Evolutionary conservation across 1,140 invertebrate species (phyloP), one percentile per base, ranked within the genome.

Genomic region (Brevipalpus yothersi): DNA sequence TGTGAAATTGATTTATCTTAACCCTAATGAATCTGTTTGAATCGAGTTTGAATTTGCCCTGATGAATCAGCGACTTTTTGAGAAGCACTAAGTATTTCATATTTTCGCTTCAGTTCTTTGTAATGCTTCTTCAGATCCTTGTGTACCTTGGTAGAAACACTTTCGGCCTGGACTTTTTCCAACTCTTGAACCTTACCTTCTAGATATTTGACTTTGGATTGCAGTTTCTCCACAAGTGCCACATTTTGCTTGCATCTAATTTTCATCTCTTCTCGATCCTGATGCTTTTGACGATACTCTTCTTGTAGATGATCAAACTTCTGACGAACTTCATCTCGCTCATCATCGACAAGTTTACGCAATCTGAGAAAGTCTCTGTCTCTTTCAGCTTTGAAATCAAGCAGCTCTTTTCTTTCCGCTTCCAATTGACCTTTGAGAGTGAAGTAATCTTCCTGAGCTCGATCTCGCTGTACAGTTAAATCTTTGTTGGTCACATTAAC

Each of bases 401-500:
- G 23, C 31, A 53, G 5, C 21, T 58, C n/a, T 53, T 41, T 39
- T 4, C 61, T 42, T 49, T 62, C 61, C 31, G 55, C 47, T 11
- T 62, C 58, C 21, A 60, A 49, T 11, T 19, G 11, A n/a, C 31
- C 12, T 40, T 60, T 60, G 8, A 60, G 10, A 13, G 42, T 12
- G 45, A 23, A n/a, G 21, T 57, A 51, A 19, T 62, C 61, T 10
- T 49, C 42, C 45, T 60, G 45, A 17, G 21, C 17, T 53, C 41
- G n/a, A 1, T 56, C 12, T 23, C 21, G 12, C 31, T 55, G 41
- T 40, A 60, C 10, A n/a, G 23, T 56, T n/a, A 60, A 53, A 41
- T 62, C 61, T 41, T 60, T 62, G 12, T 60, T 60, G 15, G 41
- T 56, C 10, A 54, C 41, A 15, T 39, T 31, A 4, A 21, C 41